Evolutionary conservation across 1,140 invertebrate species (phyloP).

Genomic region (Saccostrea cuccullata): DNA sequence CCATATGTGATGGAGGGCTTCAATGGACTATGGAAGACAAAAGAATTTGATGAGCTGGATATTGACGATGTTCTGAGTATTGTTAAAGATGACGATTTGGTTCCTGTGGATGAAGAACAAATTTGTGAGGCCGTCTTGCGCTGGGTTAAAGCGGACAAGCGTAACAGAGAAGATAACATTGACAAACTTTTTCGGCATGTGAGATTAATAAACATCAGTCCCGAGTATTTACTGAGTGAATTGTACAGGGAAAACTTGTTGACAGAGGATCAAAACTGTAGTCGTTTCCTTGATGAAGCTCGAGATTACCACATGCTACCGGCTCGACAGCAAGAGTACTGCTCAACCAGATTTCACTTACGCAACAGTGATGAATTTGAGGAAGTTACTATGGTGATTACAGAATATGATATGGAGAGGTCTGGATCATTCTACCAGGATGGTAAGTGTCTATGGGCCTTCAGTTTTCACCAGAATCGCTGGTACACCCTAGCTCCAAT

Average conservation of each 20-base stretch:
- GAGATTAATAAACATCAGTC: slow-evolving; percentile 59
- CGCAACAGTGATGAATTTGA: slow-evolving; percentile 64
- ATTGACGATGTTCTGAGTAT: slow-evolving; percentile 60
- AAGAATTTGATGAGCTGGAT: slow-evolving; percentile 51
- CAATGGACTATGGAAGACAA: slow-evolving; percentile 54
- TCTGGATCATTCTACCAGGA: slow-evolving; percentile 60
- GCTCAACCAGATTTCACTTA: slow-evolving; percentile 55
- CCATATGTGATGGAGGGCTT: slow-evolving; percentile 59
- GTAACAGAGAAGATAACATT: slow-evolving; percentile 49
- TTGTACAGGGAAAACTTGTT: slow-evolving; percentile 43
- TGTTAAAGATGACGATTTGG: slow-evolving; percentile 62
- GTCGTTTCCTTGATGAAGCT: slow-evolving; percentile 61
- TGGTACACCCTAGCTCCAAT: slow-evolving; percentile 64
- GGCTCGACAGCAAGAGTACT: slow-evolving; percentile 62
- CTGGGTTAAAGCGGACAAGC: slow-evolving; percentile 56
- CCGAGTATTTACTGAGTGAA: slow-evolving; percentile 51
- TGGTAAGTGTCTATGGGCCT: slow-evolving; percentile 63
- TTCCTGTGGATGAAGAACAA: slow-evolving; percentile 62
- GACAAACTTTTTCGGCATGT: slow-evolving; percentile 58
- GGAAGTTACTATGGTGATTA: slow-evolving; percentile 62
- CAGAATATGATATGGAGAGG: slow-evolving; percentile 61
- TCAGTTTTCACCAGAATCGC: slow-evolving; percentile 61
- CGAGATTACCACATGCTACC: slow-evolving; percentile 67
- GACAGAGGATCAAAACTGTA: slow-evolving; percentile 46
- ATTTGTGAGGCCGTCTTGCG: slow-evolving; percentile 62